Conservation (phyloP, 2,888 invertebrate genomes). For the Melanargia galathea region DNA sequence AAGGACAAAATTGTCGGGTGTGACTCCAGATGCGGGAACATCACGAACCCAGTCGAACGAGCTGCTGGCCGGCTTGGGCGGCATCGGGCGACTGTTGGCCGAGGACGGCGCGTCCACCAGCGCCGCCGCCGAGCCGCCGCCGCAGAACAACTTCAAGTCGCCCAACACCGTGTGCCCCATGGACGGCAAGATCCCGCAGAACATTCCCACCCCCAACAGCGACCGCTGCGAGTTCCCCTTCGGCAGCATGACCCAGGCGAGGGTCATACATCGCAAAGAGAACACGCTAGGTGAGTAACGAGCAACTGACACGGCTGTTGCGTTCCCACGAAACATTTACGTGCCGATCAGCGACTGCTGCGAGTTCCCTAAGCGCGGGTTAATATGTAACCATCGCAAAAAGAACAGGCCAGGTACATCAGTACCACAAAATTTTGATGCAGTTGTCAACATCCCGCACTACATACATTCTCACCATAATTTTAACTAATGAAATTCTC, state of each 20-base stretch:
- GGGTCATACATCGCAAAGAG: conserved; percentile 91
- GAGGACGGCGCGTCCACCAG: conserved; percentile 50
- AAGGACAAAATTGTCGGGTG: background rate
- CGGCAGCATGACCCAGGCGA: conserved; percentile 95
- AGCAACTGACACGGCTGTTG: background rate
- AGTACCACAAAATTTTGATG: no score
- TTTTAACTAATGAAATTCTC: no score
- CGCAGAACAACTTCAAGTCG: conserved; percentile 84
- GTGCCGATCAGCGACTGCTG: conserved; percentile 54
- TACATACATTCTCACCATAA: no score
- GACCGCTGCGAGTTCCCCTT: conserved; percentile 90
- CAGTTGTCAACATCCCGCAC: background rate
- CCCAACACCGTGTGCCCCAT: conserved; percentile 95
- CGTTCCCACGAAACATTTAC: conserved; percentile 82
- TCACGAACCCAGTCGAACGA: conserved; percentile 62
- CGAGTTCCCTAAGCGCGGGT: no score
- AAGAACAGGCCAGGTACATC: background rate
- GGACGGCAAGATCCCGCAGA: conserved; percentile 86
- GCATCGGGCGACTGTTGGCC: conserved; percentile 54
- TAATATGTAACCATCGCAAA: no score
- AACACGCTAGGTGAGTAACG: conserved; percentile 72
- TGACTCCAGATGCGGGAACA: conserved; percentile 62
- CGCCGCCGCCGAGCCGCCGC: conserved; percentile 80
- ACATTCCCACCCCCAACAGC: conserved; percentile 78
- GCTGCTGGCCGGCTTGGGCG: conserved; percentile 66